Evolutionary conservation across 1,140 invertebrate species (phyloP).

Genomic region (Hirudo medicinalis): DNA sequence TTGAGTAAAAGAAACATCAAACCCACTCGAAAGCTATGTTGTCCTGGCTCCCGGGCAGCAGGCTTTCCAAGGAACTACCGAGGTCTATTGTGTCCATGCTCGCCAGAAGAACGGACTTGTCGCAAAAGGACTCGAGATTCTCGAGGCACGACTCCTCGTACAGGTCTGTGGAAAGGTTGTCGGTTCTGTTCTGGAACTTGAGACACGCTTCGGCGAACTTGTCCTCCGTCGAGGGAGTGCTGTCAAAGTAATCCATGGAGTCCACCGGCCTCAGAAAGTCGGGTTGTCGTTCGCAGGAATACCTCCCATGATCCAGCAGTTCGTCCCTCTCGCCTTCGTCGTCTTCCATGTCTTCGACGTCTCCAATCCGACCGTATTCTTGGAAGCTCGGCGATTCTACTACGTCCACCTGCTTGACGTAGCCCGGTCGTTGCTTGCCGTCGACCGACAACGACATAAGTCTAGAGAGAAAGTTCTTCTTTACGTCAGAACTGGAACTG

Average conservation of each 20-base stretch:
- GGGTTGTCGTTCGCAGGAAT: neutral
- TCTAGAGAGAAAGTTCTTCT: no score
- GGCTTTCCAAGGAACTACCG: neutral
- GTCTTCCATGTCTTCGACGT: no score
- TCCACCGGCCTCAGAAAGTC: neutral
- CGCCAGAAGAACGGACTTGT: neutral
- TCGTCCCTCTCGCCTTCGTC: no score
- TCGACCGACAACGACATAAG: no score
- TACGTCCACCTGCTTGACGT: no score
- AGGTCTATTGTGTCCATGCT: conserved; percentile 4
- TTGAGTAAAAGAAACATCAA: no score
- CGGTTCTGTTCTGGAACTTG: no score
- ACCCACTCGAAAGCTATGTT: no score
- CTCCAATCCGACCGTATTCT: no score
- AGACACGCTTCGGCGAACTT: neutral
- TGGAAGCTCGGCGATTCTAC: no score
- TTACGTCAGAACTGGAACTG: no score
- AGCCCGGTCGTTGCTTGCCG: no score
- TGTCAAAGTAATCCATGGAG: conserved; percentile 4
- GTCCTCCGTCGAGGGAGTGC: neutral
- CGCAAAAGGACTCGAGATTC: neutral
- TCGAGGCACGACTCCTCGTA: neutral
- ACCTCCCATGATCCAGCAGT: neutral
- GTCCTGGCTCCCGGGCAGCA: neutral
- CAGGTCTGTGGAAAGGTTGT: neutral